Percentiles rank a stretch among this genome's conserved stretches.
Conservation (phyloP, 2,888 invertebrate genomes). For the Polydrusus cervinus region DNA sequence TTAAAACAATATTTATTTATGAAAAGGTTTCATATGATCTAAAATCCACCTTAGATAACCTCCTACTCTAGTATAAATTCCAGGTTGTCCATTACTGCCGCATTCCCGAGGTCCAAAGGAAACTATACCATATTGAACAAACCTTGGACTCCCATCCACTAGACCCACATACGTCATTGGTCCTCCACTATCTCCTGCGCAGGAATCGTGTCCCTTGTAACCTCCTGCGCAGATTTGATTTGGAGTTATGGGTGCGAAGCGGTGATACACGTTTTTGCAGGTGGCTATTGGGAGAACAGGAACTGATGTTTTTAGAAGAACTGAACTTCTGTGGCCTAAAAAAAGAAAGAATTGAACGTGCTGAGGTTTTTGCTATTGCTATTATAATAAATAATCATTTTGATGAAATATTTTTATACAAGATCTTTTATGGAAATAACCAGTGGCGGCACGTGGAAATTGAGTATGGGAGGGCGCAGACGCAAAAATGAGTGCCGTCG, state of each 20-base stretch:
- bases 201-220: slow-evolving; percentile 76
- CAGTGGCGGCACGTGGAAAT: no score
- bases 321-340: slow-evolving; percentile 63
- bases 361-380: no score
- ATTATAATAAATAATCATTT: no score
- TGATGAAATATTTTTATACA: no score
- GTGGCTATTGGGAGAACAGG: slow-evolving; percentile 66
- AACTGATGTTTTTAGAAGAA: slow-evolving; percentile 70
- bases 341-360: background rate
- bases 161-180: slow-evolving; percentile 73
- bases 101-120: slow-evolving; percentile 70
- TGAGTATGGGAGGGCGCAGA: no score
- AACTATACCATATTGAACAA: slow-evolving; percentile 74
- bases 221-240: slow-evolving; percentile 80
- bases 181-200: slow-evolving; percentile 81
- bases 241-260: slow-evolving; percentile 58
- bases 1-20: no score
- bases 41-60: slow-evolving; percentile 78
- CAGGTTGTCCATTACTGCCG: slow-evolving; percentile 75
- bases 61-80: slow-evolving; percentile 78
- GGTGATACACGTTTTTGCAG: slow-evolving; percentile 64
- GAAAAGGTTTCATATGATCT: slow-evolving; percentile 64
- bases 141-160: slow-evolving; percentile 65
- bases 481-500: no score
- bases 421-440: no score